Conservation (phyloP, 2,797 vertebrate species). For the Sebastes cheni region DNA sequence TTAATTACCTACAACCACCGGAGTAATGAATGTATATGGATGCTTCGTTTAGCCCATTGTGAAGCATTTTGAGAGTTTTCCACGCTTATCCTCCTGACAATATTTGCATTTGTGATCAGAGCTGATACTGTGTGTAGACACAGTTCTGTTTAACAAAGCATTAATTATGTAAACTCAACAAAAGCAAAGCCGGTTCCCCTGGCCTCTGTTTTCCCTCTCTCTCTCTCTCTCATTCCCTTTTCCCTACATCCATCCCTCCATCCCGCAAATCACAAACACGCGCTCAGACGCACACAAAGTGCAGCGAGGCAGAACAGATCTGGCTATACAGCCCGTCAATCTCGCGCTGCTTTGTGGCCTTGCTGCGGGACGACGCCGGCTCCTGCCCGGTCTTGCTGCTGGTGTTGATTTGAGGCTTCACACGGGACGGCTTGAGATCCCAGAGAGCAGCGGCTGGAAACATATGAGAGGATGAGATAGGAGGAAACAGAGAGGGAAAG, state of each 20-base stretch:
- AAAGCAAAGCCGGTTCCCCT: conserved; percentile 60
- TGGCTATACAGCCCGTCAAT: conserved; percentile 64
- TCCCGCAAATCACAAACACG: conserved; percentile 57
- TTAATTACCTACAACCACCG: conserved; percentile 47
- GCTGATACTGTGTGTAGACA: conserved; percentile 65
- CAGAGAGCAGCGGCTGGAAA: background rate
- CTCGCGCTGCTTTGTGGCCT: conserved; percentile 62
- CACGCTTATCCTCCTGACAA: conserved; percentile 50
- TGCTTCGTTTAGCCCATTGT: conserved; percentile 25
- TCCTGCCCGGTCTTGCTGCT: conserved; percentile 57
- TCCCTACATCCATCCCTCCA: conserved; percentile 44
- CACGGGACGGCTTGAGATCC: conserved; percentile 33
- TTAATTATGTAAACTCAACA: conserved; percentile 73
- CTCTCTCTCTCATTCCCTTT: background rate
- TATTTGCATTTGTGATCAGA: conserved; percentile 73
- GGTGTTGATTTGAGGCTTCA: conserved; percentile 62
- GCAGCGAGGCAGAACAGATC: conserved; percentile 62
- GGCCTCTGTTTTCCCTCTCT: conserved; percentile 27
- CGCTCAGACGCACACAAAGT: conserved; percentile 47
- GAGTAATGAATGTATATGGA: conserved; percentile 32
- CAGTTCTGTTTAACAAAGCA: conserved; percentile 71
- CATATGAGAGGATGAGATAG: conserved; percentile 1
- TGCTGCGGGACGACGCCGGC: conserved; percentile 51
- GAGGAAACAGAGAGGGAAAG: background rate
- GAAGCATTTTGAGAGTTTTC: conserved; percentile 46